Percentiles rank a stretch among this genome's conserved stretches.
phyloP scores from a whole-genome alignment of 2,888 invertebrate genomes.

The Elmis aenea region DNA sequence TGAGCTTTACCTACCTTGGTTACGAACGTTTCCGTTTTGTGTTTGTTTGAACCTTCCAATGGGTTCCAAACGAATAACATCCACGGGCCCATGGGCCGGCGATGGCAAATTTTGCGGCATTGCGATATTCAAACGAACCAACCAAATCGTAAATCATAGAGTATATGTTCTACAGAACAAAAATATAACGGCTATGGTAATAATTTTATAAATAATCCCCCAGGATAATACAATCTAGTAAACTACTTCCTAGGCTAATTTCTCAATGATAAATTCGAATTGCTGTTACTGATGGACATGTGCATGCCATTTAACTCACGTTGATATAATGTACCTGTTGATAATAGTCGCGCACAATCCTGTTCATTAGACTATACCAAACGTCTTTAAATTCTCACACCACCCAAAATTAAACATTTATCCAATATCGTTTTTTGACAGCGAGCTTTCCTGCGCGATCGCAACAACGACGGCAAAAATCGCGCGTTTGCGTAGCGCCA shows the following conservation, averaged over 20 bases:
- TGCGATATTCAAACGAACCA: slow-evolving; percentile 22
- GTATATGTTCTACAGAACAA: slow-evolving; percentile 28
- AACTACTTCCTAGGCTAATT: slow-evolving; percentile 21
- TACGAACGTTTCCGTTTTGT: slow-evolving; percentile 54
- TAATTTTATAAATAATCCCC: slow-evolving; percentile 16
- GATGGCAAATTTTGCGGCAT: slow-evolving; percentile 40
- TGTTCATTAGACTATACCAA: slow-evolving; percentile 16
- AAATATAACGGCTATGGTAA: slow-evolving; percentile 20
- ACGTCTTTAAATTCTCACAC: slow-evolving; percentile 12
- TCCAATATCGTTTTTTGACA: slow-evolving; percentile 8
- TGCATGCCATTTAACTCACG: slow-evolving; percentile 27
- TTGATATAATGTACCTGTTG: slow-evolving; percentile 29
- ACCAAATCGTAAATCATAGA: slow-evolving; percentile 25
- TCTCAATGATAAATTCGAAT: slow-evolving; percentile 19
- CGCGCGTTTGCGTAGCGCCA: slow-evolving; percentile 21
- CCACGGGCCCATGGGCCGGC: slow-evolving; percentile 29
- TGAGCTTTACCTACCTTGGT: slow-evolving; percentile 42
- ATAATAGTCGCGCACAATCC: slow-evolving; percentile 19
- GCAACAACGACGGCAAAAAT: slow-evolving; percentile 8
- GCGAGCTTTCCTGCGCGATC: slow-evolving; percentile 11
- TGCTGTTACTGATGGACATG: slow-evolving; percentile 21
- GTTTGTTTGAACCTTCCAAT: slow-evolving; percentile 60
- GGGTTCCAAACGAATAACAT: slow-evolving; percentile 61
- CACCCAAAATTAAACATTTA: slow-evolving; percentile 13
- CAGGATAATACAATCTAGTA: slow-evolving; percentile 15